phyloP scores from a whole-genome alignment of 2,113 vertebrate genomes.

The Perognathus longimembris region DNA sequence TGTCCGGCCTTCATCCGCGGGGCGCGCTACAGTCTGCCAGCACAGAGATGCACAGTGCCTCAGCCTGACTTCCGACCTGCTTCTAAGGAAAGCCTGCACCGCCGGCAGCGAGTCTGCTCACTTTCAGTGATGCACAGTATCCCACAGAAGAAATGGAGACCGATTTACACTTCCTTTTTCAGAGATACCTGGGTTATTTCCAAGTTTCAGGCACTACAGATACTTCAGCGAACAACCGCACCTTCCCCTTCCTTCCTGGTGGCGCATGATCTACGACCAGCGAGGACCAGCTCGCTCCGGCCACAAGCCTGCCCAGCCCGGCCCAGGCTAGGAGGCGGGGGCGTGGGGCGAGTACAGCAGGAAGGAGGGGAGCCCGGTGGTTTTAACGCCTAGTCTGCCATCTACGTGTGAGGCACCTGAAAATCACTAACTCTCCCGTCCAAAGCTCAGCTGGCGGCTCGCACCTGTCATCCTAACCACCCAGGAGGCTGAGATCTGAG shows the following conservation, averaged over 20 bases:
- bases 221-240: background rate
- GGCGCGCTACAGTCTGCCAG: no score
- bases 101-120: fast-evolving
- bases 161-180: background rate
- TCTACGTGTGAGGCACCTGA: no score
- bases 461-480: no score
- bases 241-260: no score
- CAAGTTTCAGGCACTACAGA: background rate
- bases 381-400: no score
- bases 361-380: background rate
- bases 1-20: background rate
- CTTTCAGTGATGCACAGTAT: fast-evolving
- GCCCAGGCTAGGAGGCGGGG: no score
- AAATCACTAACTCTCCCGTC: background rate
- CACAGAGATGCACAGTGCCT: background rate
- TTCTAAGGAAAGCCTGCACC: fast-evolving
- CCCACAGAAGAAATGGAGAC: fast-evolving
- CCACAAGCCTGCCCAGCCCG: background rate
- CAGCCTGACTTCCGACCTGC: background rate
- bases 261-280: background rate
- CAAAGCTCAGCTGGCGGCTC: no score
- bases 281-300: background rate
- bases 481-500: no score
- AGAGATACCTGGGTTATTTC: background rate
- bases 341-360: background rate